phyloP scores from a whole-genome alignment of 2,888 invertebrate genomes.

The Myopa testacea region DNA sequence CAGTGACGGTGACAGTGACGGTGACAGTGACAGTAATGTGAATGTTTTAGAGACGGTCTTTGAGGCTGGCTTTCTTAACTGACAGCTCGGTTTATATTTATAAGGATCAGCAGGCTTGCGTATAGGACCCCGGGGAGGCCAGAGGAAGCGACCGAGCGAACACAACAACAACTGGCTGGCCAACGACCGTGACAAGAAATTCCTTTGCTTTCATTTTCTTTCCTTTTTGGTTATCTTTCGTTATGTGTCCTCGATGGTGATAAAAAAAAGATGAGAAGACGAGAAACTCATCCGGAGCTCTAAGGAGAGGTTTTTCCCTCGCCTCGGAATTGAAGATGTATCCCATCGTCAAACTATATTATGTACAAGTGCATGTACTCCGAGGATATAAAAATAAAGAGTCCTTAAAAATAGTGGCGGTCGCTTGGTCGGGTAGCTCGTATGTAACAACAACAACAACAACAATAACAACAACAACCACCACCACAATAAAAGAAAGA shows the following conservation, averaged over 20 bases:
- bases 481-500: neutral
- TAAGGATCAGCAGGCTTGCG: neutral
- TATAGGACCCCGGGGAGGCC: neutral
- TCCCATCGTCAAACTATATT: too few species aligned
- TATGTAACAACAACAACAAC: neutral
- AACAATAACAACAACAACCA: neutral
- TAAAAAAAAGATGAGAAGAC: neutral
- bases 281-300: neutral
- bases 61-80: neutral
- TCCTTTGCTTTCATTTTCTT: neutral
- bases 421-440: neutral
- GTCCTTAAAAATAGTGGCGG: neutral
- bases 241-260: neutral
- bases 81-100: slow-evolving; percentile 13
- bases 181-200: neutral
- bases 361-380: too few species aligned
- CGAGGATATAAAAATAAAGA: neutral
- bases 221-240: neutral
- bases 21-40: neutral
- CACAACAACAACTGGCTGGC: neutral
- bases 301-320: neutral
- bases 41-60: neutral
- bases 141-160: neutral
- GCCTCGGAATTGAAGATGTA: too few species aligned
- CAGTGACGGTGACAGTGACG: neutral